Percentiles rank a stretch among this genome's conserved stretches.
These are phyloP conservation scores for Gymnocypris eckloni DNA, from an alignment of 2,797 vertebrate species.

Conservation along the genomic window DNA sequence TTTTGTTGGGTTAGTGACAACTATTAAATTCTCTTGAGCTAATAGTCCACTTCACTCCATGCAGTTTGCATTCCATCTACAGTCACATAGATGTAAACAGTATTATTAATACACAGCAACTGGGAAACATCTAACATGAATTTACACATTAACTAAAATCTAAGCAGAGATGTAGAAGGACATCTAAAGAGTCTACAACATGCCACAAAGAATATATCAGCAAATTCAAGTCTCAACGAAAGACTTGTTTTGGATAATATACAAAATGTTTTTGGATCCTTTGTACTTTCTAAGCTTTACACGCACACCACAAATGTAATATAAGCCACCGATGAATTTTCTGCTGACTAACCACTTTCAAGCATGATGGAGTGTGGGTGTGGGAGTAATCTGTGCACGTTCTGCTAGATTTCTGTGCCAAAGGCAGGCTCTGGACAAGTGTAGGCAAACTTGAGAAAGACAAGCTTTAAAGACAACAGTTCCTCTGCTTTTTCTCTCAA, in stretches of 20 bases:
- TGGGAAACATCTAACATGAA: slow-evolving; percentile 8
- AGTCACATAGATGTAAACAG: slow-evolving; percentile 5
- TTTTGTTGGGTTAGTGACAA: slow-evolving; percentile 9
- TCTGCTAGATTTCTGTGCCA: slow-evolving; percentile 38
- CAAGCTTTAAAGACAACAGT: slow-evolving; percentile 44
- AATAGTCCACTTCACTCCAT: slow-evolving; percentile 20
- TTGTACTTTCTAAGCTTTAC: slow-evolving; percentile 40
- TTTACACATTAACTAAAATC: background rate
- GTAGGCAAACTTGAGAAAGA: slow-evolving; percentile 51
- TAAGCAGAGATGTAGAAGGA: background rate
- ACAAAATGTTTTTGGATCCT: slow-evolving; percentile 17
- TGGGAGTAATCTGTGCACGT: slow-evolving; percentile 31
- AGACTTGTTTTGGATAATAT: slow-evolving; percentile 28
- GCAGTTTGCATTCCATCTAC: slow-evolving; percentile 23
- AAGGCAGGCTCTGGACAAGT: slow-evolving; percentile 52
- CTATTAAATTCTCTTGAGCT: slow-evolving; percentile 32
- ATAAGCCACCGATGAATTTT: slow-evolving; percentile 41
- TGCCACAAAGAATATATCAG: slow-evolving; percentile 15
- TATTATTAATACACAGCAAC: slow-evolving; percentile 20
- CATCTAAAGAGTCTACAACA: slow-evolving; percentile 14
- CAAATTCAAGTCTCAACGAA: slow-evolving; percentile 55
- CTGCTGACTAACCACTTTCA: slow-evolving; percentile 55
- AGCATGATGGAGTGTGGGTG: slow-evolving; percentile 52
- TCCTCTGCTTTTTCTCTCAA: slow-evolving; percentile 40
- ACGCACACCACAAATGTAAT: slow-evolving; percentile 48